A percentile compares a stretch with the other conserved stretches of the same genome.
Evolutionary conservation across 2,888 invertebrate genomes (phyloP).

Genomic region (Oscheius sp.): DNA sequence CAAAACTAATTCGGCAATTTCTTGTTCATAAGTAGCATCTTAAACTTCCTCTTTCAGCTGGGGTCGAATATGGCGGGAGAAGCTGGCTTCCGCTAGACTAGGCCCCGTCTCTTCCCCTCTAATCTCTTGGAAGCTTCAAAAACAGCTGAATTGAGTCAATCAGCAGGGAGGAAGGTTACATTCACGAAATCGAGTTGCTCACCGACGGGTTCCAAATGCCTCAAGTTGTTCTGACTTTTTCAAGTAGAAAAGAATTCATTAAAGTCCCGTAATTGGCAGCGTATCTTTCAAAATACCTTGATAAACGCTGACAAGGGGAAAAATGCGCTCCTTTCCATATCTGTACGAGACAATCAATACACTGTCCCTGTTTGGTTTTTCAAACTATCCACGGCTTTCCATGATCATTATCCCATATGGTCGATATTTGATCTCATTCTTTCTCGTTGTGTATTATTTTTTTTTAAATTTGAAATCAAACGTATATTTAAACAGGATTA

Average conservation of each 20-base stretch:
- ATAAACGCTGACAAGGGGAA: background rate
- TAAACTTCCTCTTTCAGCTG: slow-evolving; percentile 5
- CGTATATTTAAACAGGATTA: no score
- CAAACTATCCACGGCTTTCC: no score
- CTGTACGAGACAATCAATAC: slow-evolving; percentile 15
- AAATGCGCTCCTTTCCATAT: slow-evolving; percentile 7
- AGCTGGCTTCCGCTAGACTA: background rate
- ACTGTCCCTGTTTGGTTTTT: slow-evolving; percentile 1
- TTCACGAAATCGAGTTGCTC: slow-evolving; percentile 8
- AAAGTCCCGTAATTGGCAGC: background rate
- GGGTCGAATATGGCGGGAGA: background rate
- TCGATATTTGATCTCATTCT: no score
- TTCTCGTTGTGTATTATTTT: no score
- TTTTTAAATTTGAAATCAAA: no score
- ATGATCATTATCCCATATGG: no score
- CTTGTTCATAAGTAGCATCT: slow-evolving; percentile 11
- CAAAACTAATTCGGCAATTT: slow-evolving; percentile 30
- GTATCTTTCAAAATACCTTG: background rate
- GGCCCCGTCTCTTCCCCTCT: background rate
- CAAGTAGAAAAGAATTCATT: background rate
- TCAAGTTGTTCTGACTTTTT: background rate
- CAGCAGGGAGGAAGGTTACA: slow-evolving; percentile 15
- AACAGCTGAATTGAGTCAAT: slow-evolving; percentile 23
- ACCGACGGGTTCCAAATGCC: background rate
- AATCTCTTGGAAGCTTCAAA: slow-evolving; percentile 1